Percentiles rank a stretch among this genome's conserved stretches.
phyloP scores from a whole-genome alignment of 2,113 vertebrate genomes.

The Charadrius vociferus region DNA sequence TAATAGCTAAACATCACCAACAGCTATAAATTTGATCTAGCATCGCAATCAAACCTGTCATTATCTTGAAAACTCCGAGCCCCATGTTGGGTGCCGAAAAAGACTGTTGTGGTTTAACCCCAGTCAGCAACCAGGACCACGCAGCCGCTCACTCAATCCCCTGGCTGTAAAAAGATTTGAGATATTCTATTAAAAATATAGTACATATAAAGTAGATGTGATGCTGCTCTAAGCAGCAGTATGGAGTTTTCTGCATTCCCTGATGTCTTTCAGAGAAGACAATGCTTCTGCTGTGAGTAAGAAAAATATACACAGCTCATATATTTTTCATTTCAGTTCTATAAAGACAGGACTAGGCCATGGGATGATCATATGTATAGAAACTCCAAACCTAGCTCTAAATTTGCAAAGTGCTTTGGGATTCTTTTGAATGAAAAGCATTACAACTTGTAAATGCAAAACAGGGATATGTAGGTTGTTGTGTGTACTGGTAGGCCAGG shows the following conservation, averaged over 20 bases:
- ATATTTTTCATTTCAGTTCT: neutral
- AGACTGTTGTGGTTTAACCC: neutral
- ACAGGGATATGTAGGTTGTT: neutral
- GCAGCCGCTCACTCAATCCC: neutral
- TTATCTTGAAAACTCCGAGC: neutral
- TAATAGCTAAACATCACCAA: neutral
- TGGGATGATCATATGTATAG: neutral
- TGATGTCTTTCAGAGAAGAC: neutral
- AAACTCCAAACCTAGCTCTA: neutral
- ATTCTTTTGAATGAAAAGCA: neutral
- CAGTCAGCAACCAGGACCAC: neutral
- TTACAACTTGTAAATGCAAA: neutral
- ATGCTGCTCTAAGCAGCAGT: neutral
- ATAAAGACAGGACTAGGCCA: neutral
- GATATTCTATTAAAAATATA: neutral
- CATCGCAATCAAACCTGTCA: neutral
- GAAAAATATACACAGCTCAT: neutral
- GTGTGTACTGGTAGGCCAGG: neutral
- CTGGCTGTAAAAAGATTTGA: neutral
- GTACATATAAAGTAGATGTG: neutral
- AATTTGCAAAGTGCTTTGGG: neutral
- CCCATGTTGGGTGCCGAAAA: neutral
- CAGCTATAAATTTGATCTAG: neutral
- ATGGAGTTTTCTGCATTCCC: neutral
- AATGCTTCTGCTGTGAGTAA: neutral